These are phyloP conservation scores for Hydrotaea cyrtoneurina DNA, from an alignment of 2,888 invertebrate genomes.

Conservation along the genomic window DNA sequence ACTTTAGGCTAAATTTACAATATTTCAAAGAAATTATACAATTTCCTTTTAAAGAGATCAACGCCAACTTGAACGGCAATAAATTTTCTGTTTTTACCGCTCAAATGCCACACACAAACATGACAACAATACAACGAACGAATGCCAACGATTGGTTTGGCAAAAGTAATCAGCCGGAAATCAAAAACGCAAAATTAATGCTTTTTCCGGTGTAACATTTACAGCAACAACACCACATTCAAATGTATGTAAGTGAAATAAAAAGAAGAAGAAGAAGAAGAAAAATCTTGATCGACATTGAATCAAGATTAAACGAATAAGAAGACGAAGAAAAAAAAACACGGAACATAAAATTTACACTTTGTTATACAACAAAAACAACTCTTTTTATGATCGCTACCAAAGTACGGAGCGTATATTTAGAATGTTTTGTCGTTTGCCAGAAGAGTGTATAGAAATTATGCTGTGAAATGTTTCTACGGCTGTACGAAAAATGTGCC, in stretches of 20 bases:
- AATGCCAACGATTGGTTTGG: slow-evolving; percentile 19
- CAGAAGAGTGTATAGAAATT: too few relatives aligned
- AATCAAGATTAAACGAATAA: slow-evolving; percentile 70
- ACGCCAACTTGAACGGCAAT: slow-evolving; percentile 45
- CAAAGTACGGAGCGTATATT: background rate
- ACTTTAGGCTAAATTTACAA: slow-evolving; percentile 50
- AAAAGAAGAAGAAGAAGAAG: slow-evolving; percentile 35
- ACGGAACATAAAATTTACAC: slow-evolving; percentile 77
- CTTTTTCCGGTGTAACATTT: slow-evolving; percentile 70
- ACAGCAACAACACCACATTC: slow-evolving; percentile 29
- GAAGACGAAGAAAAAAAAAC: slow-evolving; percentile 40
- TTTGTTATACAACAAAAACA: slow-evolving; percentile 64
- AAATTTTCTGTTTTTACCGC: slow-evolving; percentile 56
- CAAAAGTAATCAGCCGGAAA: slow-evolving; percentile 68
- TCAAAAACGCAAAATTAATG: slow-evolving; percentile 69
- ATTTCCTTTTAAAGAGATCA: slow-evolving; percentile 59
- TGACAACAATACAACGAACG: background rate
- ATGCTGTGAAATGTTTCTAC: too few relatives aligned
- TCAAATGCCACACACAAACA: slow-evolving; percentile 28
- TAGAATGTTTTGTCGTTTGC: background rate
- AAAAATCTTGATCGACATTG: slow-evolving; percentile 70
- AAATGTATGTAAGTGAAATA: slow-evolving; percentile 25
- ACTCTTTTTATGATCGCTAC: background rate
- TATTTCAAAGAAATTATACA: slow-evolving; percentile 61
- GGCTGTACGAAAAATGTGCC: too few relatives aligned